Evolutionary conservation across 1,140 invertebrate genomes (phyloP).

Genomic region (Conus betulinus): DNA sequence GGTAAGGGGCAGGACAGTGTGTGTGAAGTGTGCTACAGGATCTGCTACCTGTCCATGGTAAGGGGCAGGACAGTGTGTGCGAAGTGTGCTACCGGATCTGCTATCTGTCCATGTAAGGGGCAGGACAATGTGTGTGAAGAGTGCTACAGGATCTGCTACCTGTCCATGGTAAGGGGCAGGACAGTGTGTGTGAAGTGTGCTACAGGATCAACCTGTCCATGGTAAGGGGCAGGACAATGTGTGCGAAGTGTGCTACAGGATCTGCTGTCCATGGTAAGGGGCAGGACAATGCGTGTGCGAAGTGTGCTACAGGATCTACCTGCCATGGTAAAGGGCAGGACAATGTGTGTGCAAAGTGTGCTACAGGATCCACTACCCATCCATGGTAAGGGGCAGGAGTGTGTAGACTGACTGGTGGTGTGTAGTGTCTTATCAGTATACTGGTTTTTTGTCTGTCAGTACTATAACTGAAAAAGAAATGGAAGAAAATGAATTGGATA

Average conservation of each 20-base stretch:
- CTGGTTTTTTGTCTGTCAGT: no score
- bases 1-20: conserved; percentile 76
- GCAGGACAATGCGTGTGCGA: conserved; percentile 84
- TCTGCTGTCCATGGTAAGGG: conserved; percentile 81
- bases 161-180: conserved; percentile 82
- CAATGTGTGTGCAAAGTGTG: background rate
- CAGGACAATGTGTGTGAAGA: conserved; percentile 84
- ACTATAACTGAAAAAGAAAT: no score
- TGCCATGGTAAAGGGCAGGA: conserved; percentile 81
- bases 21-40: no score
- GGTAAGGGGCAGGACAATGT: conserved; percentile 83
- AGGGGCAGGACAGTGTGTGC: conserved; percentile 88
- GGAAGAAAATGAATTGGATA: no score
- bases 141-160: conserved; percentile 86
- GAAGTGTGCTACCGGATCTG: conserved; percentile 87
- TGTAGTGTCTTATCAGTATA: no score
- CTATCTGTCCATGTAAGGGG: conserved; percentile 84
- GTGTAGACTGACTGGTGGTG: conserved; percentile 74
- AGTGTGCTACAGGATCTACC: conserved; percentile 85
- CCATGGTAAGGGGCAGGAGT: conserved; percentile 55
- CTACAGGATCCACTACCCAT: no score
- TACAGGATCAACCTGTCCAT: no score
- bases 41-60: no score
- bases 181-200: background rate
- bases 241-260: conserved; percentile 87